Evolutionary conservation across 92 coral and sea anemone species (phyloP).

Genomic region (Pocillopora grandis): DNA sequence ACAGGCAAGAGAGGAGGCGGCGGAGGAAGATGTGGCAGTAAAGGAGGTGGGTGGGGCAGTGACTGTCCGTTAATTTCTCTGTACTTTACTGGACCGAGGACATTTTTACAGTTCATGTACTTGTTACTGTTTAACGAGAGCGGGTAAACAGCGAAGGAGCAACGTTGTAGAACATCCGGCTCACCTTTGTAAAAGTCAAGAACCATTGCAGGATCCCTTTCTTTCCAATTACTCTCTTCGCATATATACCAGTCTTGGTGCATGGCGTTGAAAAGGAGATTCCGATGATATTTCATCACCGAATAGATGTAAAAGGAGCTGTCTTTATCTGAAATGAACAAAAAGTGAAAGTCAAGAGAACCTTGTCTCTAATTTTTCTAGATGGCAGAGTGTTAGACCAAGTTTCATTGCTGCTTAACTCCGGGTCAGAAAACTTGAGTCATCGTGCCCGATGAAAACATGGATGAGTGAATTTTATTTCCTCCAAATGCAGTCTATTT

Average conservation of each 20-base stretch:
- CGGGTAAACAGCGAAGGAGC: conserved; percentile 25
- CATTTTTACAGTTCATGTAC: conserved; percentile 8
- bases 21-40: not conserved
- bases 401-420: too few species aligned
- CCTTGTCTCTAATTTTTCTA: not conserved
- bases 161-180: conserved; percentile 41
- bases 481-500: too few species aligned
- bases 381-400: too few species aligned
- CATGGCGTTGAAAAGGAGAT: conserved; percentile 50
- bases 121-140: not conserved
- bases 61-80: conserved; percentile 24
- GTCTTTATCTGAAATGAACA: conserved; percentile 56
- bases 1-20: conserved; percentile 8
- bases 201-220: conserved; percentile 7
- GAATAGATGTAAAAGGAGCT: conserved; percentile 55
- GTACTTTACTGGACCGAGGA: conserved; percentile 15
- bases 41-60: conserved; percentile 36
- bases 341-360: not conserved
- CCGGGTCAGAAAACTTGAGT: too few species aligned
- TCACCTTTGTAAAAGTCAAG: conserved; percentile 51
- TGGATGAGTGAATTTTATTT: too few species aligned
- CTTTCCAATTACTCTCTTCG: conserved; percentile 6
- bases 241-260: conserved; percentile 67
- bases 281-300: conserved; percentile 42
- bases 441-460: too few species aligned